Base-by-base conservation (phyloP, 2,113 vertebrate genomes). In the Cervus canadensis region DNA sequence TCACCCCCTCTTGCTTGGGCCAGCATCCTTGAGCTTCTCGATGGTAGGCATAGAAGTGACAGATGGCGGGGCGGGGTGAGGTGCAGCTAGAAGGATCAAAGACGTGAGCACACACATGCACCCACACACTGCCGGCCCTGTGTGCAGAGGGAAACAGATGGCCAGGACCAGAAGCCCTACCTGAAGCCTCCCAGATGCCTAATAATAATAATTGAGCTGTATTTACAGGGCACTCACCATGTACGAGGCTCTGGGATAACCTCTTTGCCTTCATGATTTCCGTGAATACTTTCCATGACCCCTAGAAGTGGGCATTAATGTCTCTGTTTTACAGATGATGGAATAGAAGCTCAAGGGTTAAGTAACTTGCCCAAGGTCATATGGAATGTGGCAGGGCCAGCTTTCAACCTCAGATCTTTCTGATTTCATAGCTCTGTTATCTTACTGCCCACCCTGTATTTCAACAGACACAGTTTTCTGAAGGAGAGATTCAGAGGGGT, bases 111-210 rank as follows among this genome's bases (percentile, higher is more conserved):
- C 85, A 67, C 64, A 54, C 4, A 0, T 14, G 45, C 11, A 71
- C 45, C 64, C 71, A 60, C 57, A 78, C 26, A 45, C 13, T 13
- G 62, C 52, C 0, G 2, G 93, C 30, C 40, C 90, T 81, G 50
- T 40, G 43, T 52, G 33, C 59, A 56, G 26, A 96, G 45, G 36
- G 28, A 94, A 96, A 87, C 84, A 87, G 89, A 94, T 86, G 81
- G 60, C 56, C 3, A 0, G 60, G 43, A 45, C 36, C 93, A 95
- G 86, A 87, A 94, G 36, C 60, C 56, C 56, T 71, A 89, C 87
- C 78, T 91, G 87, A 83, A 76, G 79, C 83, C 71, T 95, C 93
- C 78, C 91, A 83, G 83, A 79, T 67, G 57, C 71, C 81, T 89
- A 87, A 62, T 74, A 81, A 89, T 40, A 85, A 52, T 62, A 79